These are phyloP conservation scores for Coregonus clupeaformis DNA, from an alignment of 2,113 vertebrate genomes.

Conservation along the genomic window DNA sequence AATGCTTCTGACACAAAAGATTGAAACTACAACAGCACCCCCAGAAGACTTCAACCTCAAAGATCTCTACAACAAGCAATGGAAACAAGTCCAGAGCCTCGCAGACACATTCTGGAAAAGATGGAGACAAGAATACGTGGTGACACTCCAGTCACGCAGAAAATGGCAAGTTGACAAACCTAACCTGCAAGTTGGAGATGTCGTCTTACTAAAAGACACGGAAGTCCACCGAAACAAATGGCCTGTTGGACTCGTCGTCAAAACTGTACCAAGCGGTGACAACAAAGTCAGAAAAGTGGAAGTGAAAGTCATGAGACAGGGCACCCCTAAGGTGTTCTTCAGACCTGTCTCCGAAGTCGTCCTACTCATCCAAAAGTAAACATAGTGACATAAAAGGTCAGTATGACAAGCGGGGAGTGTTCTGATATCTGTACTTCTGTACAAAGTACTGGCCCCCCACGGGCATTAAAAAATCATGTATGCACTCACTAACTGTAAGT, in stretches of 20 bases:
- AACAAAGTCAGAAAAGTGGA: neutral
- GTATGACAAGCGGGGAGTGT: conserved; percentile 5
- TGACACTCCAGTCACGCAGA: neutral
- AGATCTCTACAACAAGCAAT: neutral
- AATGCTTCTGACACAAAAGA: neutral
- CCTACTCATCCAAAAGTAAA: neutral
- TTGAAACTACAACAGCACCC: too few relatives aligned
- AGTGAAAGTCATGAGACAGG: neutral
- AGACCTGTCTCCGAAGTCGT: conserved; percentile 1
- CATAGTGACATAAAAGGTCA: neutral
- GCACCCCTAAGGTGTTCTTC: neutral
- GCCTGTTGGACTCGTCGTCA: neutral
- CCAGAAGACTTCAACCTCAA: neutral
- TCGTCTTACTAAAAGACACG: neutral
- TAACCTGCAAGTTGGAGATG: too few relatives aligned
- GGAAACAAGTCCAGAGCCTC: conserved; percentile 11
- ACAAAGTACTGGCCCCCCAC: too few relatives aligned
- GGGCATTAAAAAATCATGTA: too few relatives aligned
- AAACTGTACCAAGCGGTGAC: neutral
- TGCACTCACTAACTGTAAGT: too few relatives aligned
- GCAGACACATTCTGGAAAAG: conserved; percentile 10
- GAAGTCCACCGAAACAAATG: conserved; percentile 1
- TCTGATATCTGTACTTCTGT: neutral
- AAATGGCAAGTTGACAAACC: conserved; percentile 6
- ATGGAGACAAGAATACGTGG: conserved; percentile 1